These are phyloP conservation scores for Cryptops parisi DNA, from an alignment of 2,888 invertebrate genomes.

Conservation along the genomic window DNA sequence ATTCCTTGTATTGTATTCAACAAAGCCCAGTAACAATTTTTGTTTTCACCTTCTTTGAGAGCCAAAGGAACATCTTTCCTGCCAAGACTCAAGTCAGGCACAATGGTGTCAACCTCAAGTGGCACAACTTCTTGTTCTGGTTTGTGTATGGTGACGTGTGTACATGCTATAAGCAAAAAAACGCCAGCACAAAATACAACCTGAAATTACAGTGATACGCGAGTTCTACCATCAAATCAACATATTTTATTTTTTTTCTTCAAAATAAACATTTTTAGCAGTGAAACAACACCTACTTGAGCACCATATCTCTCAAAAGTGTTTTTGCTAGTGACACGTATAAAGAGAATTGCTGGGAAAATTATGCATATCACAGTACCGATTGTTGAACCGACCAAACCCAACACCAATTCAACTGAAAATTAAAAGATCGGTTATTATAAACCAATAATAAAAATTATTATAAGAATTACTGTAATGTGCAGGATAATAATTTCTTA, in stretches of 20 bases:
- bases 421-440: conserved; percentile 15
- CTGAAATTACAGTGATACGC: conserved; percentile 34
- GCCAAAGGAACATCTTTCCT: too few species aligned
- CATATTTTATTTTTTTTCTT: not conserved
- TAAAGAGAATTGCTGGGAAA: conserved; percentile 80
- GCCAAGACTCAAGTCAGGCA: not conserved
- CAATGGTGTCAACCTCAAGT: not conserved
- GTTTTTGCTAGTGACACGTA: conserved; percentile 65
- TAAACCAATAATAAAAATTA: not conserved
- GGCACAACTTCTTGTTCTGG: conserved; percentile 33
- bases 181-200: conserved; percentile 62
- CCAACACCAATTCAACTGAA: conserved; percentile 64
- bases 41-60: too few species aligned
- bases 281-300: too few species aligned
- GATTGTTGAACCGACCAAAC: conserved; percentile 86
- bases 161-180: conserved; percentile 76
- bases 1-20: too few species aligned
- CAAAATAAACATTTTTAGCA: not conserved
- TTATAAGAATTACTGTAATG: conserved; percentile 6
- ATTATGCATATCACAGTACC: conserved; percentile 86
- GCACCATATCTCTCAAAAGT: conserved; percentile 69
- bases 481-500: conserved; percentile 21
- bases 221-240: not conserved
- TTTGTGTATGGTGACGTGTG: conserved; percentile 71
- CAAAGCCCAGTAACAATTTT: too few species aligned